Conservation (phyloP, 2,113 vertebrate species). For the Puma concolor region DNA sequence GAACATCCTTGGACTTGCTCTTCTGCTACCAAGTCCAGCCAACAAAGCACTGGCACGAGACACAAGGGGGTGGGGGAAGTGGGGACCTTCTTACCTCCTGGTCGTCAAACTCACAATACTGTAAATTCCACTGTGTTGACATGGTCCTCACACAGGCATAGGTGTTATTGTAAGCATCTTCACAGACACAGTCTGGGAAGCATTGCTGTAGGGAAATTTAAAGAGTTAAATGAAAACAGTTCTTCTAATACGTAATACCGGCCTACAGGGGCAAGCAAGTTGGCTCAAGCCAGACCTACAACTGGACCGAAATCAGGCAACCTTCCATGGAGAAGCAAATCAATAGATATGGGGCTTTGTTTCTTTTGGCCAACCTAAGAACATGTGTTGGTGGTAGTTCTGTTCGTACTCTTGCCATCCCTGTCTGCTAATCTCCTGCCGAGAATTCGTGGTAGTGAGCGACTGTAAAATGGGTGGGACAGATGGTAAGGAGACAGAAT, state of each 20-base stretch:
- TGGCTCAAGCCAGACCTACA: not conserved
- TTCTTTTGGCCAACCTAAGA: not conserved
- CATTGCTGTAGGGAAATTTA: constrained; percentile 89
- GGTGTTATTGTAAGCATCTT: constrained; percentile 97
- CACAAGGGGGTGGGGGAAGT: too few relatives aligned
- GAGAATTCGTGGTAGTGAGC: not conserved
- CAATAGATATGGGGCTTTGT: not conserved
- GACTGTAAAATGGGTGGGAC: not conserved
- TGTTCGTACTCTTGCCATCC: not conserved
- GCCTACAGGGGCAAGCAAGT: not conserved
- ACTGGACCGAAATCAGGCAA: not conserved
- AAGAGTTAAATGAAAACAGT: not conserved
- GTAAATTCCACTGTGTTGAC: constrained; percentile 89
- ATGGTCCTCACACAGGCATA: constrained; percentile 96
- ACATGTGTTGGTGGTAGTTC: not conserved
- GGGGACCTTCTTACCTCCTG: constrained; percentile 89
- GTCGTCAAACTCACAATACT: constrained; percentile 99
- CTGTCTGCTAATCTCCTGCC: not conserved
- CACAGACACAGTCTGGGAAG: constrained; percentile 99
- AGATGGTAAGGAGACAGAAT: not conserved
- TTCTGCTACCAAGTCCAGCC: not conserved
- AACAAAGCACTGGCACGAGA: not conserved
- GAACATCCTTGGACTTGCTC: not conserved
- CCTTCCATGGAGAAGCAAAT: not conserved
- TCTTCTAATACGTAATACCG: not conserved